Percentiles rank a stretch among this genome's conserved stretches.
Conservation (phyloP, 2,797 vertebrate species). For the Sylvilagus floridanus region DNA sequence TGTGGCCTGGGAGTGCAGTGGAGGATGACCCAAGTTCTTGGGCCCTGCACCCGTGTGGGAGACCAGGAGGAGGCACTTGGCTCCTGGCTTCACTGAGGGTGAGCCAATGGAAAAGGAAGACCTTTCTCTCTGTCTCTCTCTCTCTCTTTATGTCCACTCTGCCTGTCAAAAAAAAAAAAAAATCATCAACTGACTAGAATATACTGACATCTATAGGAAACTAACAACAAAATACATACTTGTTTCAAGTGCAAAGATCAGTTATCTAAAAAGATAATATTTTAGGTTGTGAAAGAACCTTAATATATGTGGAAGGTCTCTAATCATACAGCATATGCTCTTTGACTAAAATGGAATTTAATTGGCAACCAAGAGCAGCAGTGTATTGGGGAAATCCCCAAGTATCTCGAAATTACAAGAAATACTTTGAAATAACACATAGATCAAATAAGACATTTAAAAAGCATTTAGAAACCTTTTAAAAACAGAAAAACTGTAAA, state of each 20-base stretch:
- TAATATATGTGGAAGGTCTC: not conserved
- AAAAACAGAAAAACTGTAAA: conserved; percentile 2
- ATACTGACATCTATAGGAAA: not conserved
- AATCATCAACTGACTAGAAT: not conserved
- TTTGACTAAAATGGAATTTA: not conserved
- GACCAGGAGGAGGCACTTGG: too few relatives aligned
- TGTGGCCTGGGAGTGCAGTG: too few relatives aligned
- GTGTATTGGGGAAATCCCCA: not conserved
- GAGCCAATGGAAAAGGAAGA: too few relatives aligned
- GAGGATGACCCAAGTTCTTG: too few relatives aligned
- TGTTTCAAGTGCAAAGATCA: not conserved
- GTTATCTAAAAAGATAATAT: not conserved
- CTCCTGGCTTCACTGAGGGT: too few relatives aligned
- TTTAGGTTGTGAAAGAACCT: not conserved
- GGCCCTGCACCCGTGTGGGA: too few relatives aligned
- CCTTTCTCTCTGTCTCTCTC: too few relatives aligned
- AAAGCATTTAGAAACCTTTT: not conserved
- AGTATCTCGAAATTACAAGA: not conserved
- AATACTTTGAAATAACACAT: not conserved
- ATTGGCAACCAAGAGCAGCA: not conserved
- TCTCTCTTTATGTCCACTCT: too few relatives aligned
- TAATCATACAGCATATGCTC: not conserved
- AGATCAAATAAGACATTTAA: not conserved
- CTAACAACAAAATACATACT: not conserved
- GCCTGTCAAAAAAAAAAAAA: not conserved